Evolutionary conservation across 2,113 vertebrate genomes (phyloP), one percentile per base, ranked within the genome.

Genomic region (Illadopsis cleaveri): DNA sequence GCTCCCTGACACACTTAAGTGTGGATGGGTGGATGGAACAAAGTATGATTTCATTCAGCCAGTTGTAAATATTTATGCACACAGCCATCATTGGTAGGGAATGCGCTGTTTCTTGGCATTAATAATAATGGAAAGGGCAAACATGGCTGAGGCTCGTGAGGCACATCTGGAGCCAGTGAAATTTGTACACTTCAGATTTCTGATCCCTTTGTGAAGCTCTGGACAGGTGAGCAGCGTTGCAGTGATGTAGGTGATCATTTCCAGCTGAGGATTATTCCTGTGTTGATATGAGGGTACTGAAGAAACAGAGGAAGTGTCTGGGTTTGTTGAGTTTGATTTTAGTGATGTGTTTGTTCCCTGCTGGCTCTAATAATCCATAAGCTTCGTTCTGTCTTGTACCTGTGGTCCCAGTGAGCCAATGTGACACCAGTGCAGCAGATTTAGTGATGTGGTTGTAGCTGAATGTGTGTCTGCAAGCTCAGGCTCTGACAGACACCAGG

Each of bases 31-130:
- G 88, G 95, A 89, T 92, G 93, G 89, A 95, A 92, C 21, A 92
- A 97, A 97, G 93, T 60, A 90, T 90, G 80, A 83, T 96, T 95
- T 96, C 94, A 95, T 95, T 96, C 93, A 92, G 95, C 56, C 82
- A 72, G 92, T 96, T 96, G 94, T 98, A 98, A 98, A 98, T 98
- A 97, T 97, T 98, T 97, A 97, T 96, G 73, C 65, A 89, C 76
- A 66, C 50, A 56, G 90, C 72, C 94, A 95, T 97, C 82, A 82
- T n/a, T 84, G 89, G 81, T 94, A 75, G 86, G 86, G 83, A 62
- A 96, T 94, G 78, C 2, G 3, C 89, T 17, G 54, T 76, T 62
- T 38, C 65, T 70, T 5, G 24, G 65, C 50, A 48, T 92, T 90
- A 95, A 54, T 53, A 95, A 82, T 61, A 68, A 94, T 64, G 40